Conservation (phyloP, 1,140 invertebrate genomes). For the Pseudoatta argentina region DNA sequence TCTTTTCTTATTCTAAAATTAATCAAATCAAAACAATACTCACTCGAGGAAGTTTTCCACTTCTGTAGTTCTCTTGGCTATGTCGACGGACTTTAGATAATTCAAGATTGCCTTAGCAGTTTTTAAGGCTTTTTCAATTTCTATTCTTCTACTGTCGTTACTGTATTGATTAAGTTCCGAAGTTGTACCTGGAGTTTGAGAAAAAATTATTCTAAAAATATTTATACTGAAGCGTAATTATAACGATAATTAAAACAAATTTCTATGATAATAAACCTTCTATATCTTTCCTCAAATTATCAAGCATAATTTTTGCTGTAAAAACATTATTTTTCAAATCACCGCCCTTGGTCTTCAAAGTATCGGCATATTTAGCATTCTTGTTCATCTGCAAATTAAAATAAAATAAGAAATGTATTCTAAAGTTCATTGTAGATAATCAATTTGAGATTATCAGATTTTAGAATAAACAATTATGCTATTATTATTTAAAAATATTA, state of each 20-base stretch:
- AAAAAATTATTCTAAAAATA: background rate
- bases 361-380: slow-evolving; percentile 72
- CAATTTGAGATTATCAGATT: background rate
- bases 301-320: slow-evolving; percentile 79
- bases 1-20: background rate
- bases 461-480: background rate
- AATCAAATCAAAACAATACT: slow-evolving; percentile 48
- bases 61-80: slow-evolving; percentile 82
- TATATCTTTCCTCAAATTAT: slow-evolving; percentile 78
- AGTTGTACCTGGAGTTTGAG: slow-evolving; percentile 79
- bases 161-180: slow-evolving; percentile 86
- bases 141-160: slow-evolving; percentile 87
- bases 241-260: background rate
- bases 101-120: slow-evolving; percentile 88
- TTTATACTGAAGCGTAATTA: background rate
- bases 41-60: slow-evolving; percentile 85
- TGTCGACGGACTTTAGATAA: slow-evolving; percentile 86
- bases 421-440: background rate
- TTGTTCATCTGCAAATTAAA: slow-evolving; percentile 71
- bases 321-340: slow-evolving; percentile 83
- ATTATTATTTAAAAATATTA: background rate
- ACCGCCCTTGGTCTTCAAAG: slow-evolving; percentile 78
- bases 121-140: slow-evolving; percentile 87
- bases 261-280: slow-evolving; percentile 70
- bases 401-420: background rate